phyloP scores from a whole-genome alignment of 2,888 invertebrate species.

The Conops quadrifasciatus region DNA sequence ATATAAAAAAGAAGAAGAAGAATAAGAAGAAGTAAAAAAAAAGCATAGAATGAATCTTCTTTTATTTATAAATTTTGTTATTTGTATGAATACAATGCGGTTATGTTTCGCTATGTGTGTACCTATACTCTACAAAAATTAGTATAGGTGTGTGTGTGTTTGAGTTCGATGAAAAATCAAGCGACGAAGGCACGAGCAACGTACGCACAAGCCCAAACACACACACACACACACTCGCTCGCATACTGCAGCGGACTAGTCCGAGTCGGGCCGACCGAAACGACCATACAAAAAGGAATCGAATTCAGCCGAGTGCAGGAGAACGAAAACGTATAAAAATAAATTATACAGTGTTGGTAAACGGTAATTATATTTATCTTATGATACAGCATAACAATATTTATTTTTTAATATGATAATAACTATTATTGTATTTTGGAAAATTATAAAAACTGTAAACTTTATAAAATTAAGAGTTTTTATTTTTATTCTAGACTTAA shows the following conservation, averaged over 20 bases:
- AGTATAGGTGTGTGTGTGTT: background rate
- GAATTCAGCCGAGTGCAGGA: conserved; percentile 4
- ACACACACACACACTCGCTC: background rate
- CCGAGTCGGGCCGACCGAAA: background rate
- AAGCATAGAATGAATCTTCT: conserved; percentile 14
- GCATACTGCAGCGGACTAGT: background rate
- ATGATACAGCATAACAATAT: background rate
- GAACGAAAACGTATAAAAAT: conserved; percentile 14
- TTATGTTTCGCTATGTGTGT: background rate
- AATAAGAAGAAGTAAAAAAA: background rate
- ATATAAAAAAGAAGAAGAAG: background rate
- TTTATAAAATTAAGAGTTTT: too few species aligned
- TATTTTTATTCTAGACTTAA: background rate
- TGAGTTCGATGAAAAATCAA: conserved; percentile 1
- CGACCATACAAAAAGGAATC: conserved; percentile 24
- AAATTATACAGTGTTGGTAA: conserved; percentile 27
- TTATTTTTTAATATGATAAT: background rate
- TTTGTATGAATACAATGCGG: conserved; percentile 13
- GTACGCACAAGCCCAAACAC: conserved; percentile 7
- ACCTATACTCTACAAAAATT: background rate
- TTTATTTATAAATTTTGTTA: conserved; percentile 27
- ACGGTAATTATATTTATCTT: background rate
- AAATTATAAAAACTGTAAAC: too few species aligned
- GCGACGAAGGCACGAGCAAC: background rate
- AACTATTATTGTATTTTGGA: background rate